A percentile compares a stretch with the other conserved stretches of the same genome.
These are phyloP conservation scores for Chelonoidis abingdonii DNA, from an alignment of 2,113 vertebrate genomes.

Conservation along the genomic window DNA sequence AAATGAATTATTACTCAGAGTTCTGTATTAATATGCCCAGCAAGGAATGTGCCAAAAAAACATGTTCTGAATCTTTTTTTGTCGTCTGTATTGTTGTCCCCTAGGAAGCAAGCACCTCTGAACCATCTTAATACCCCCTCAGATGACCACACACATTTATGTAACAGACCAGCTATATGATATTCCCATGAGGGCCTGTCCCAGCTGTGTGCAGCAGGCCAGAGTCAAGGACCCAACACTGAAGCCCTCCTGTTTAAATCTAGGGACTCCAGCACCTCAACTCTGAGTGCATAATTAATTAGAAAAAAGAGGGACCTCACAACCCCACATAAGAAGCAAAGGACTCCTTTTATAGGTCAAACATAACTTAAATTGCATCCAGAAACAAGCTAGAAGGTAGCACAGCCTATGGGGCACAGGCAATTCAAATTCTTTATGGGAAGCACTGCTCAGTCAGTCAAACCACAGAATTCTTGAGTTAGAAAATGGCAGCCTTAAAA, in stretches of 20 bases:
- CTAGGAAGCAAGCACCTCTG: not conserved
- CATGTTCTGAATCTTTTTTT: too few species aligned
- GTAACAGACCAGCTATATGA: not conserved
- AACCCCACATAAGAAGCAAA: not conserved
- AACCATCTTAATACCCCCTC: not conserved
- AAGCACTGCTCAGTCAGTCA: not conserved
- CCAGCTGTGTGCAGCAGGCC: not conserved
- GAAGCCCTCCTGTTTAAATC: not conserved
- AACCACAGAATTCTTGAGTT: not conserved
- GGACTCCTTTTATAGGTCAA: not conserved
- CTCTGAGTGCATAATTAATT: not conserved
- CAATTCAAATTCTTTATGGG: not conserved
- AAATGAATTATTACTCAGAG: too few species aligned
- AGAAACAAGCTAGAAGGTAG: not conserved
- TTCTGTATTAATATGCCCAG: too few species aligned
- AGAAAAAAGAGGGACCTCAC: not conserved
- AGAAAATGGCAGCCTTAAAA: not conserved
- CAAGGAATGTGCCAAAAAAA: too few species aligned
- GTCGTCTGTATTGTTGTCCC: too few species aligned
- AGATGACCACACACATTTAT: not conserved
- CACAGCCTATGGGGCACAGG: not conserved
- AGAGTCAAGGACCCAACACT: not conserved
- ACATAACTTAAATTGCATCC: not conserved
- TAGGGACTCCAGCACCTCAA: not conserved
- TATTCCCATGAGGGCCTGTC: not conserved